Evolutionary conservation across 1,140 invertebrate species (phyloP), one percentile per base, ranked within the genome.

Genomic region (Papilio machaon): DNA sequence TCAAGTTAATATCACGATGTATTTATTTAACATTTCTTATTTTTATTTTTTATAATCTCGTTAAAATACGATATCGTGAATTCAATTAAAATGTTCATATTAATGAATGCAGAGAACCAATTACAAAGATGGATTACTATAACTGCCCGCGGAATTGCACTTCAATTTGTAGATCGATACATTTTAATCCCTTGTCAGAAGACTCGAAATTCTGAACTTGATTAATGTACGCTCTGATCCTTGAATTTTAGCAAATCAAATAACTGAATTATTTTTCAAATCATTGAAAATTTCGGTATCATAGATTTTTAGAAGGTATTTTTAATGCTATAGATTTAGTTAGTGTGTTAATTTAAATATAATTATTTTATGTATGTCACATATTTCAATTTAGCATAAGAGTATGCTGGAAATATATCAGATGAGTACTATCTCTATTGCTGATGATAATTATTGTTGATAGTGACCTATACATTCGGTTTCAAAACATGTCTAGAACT

Each of bases 141-240:
- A 91, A 87, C 85, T 82, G 84, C 80, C 79, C 87, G 84, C 85
- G 86, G 88, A 90, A 89, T 90, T 82, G 85, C 85, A 82, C 85
- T 86, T 82, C 91, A 91, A 91, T 92, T 91, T 92, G 86, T 90
- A 84, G 85, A 81, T 83, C 87, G 83, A 89, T 91, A 91, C 91
- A 92, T 92, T 93, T 91, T 89, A 92, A 93, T 91, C 89, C 88
- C 84, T 87, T 90, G 89, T 90, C 81, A 84, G 86, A 91, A 87
- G 85, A 83, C 80, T 83, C 75, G 82, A 90, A 86, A 88, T 88
- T 84, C 82, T 73, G 82, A 83, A 83, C 19, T 2, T 30, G 73
- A 75, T 75, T 75, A 49, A 75, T 74, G 46, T 17, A 67, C 23
- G 64, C 13, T 5, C 23, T 15, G 64, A 35, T 67, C 64, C 64